Base-by-base conservation (phyloP, 1,140 invertebrate species). In the Drosophila teissieri region DNA sequence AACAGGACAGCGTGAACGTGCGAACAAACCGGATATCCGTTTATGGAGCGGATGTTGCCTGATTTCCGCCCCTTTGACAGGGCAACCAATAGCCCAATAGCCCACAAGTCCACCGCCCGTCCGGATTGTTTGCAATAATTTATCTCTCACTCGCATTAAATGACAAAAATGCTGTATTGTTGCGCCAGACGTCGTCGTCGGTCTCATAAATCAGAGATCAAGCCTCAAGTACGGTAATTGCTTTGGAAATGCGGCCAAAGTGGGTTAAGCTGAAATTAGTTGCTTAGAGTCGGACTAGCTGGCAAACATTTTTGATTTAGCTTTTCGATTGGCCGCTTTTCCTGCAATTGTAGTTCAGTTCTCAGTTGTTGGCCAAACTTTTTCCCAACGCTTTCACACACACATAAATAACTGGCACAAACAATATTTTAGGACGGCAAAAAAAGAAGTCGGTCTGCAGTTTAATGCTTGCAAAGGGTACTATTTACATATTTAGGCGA, bases 181-280 rank as follows among this genome's bases (percentile, higher is more conserved):
- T 51, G 49, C 24, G 37, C 37, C 54, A 61, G 48, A 61, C 69
- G 37, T 53, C 46, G 37, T 73, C 46, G 37, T 73, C 46, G 69
- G 46, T 44, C 44, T 22, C 82, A 85, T 85, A 85, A 86, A 81
- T 85, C 81, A 85, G 69, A 61, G 54, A 37, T 63, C 42, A 44
- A 57, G 42, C 46, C 53, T 8, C 57, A 61, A 44, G 62, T 58
- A 51, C 74, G 80, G 80, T 82, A 82, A 82, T 83, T 82, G 80
- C 80, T 61, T 62, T 78, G 70, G 69, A 83, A 83, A 82, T 70
- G 67, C 55, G 70, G 69, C 64, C 55, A 77, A 77, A 82, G 69
- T 85, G 74, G 82, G 82, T 85, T 85, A 85, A 85, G 79, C 82
- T 78, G 74, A 85, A 85, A 85, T 85, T 85, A 85, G 82, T 85